Base-by-base conservation (phyloP, 2,888 invertebrate genomes). In the Apamea monoglypha region DNA sequence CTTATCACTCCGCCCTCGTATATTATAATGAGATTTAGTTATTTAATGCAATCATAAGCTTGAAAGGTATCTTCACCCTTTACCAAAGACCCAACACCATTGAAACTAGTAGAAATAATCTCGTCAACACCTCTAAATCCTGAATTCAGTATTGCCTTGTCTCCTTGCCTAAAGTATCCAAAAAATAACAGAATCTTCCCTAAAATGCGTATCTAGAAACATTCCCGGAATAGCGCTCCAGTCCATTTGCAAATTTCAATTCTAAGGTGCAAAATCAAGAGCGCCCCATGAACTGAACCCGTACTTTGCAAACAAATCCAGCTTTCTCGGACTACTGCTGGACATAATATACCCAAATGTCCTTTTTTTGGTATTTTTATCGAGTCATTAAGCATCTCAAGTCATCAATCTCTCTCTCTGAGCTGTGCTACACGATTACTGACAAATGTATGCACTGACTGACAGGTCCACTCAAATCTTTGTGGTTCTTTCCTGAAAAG, bases 71-170 rank as follows among this genome's bases (percentile, higher is more conserved):
- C 18, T 32, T 63, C 36, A 50, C 44, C 53, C 63, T 32, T 32
- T 32, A 85, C 63, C 64, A 8, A 21, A 84, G 18, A 67, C 50
- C 85, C 81, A 72, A 40, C 71, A 81, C 84, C 67, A 44, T 18
- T 84, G 0, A 12, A 44, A 29, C 18, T 44, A 59, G 29, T 40
- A 47, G n/a, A 44, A 40, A 44, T 29, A 21, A 36, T 76, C 16
- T 59, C 32, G 44, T 32, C 16, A n/a, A 36, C 6, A 76, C 44
- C 12, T 44, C 44, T 18, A 32, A 63, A 36, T n/a, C 25, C 7
- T 18, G 18, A 66, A 36, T 40, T 40, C 63, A 40, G 36, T 18
- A 71, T n/a, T 61, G n/a, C n/a, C 10, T 70, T 36, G 25, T 59
- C 10, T n/a, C 10, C 18, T 59, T 36, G 32, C 25, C 12, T 36